A percentile compares a stretch with the other conserved stretches of the same genome.
Conservation (phyloP, 2,113 vertebrate genomes). For the Phocoena phocoena region DNA sequence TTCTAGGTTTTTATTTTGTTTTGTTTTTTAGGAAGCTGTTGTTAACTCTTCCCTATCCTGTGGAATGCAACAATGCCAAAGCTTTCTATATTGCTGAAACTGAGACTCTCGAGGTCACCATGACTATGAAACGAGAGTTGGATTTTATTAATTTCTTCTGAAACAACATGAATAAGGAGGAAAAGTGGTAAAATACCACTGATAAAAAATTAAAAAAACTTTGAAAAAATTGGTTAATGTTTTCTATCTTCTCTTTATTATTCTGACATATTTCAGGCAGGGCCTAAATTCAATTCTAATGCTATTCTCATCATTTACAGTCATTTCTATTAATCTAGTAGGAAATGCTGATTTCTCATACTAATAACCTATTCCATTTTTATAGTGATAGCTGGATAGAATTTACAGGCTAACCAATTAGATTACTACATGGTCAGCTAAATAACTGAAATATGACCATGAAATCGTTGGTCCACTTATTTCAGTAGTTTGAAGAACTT, state of each 20-base stretch:
- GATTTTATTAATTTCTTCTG: conserved; percentile 87
- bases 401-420: conserved; percentile 31
- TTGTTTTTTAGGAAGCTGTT: conserved; percentile 88
- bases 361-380: conserved; percentile 3
- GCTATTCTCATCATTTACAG: conserved; percentile 9
- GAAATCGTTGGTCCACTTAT: conserved; percentile 35
- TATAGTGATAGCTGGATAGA: background rate
- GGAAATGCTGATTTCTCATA: conserved; percentile 28
- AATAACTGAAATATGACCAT: conserved; percentile 31
- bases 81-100: conserved; percentile 88
- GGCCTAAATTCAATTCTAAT: background rate
- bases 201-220: background rate
- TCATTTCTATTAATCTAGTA: conserved; percentile 14
- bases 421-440: conserved; percentile 44
- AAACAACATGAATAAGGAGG: conserved; percentile 56
- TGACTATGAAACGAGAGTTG: conserved; percentile 87
- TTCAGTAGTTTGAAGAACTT: conserved; percentile 37
- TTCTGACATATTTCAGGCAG: background rate
- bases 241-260: conserved; percentile 39
- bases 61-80: conserved; percentile 87
- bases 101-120: conserved; percentile 90
- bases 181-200: background rate
- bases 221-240: background rate
- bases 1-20: conserved; percentile 48
- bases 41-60: conserved; percentile 90